These are phyloP conservation scores for Meteorus sp. DNA, from an alignment of 1,140 invertebrate genomes.

Conservation along the genomic window DNA sequence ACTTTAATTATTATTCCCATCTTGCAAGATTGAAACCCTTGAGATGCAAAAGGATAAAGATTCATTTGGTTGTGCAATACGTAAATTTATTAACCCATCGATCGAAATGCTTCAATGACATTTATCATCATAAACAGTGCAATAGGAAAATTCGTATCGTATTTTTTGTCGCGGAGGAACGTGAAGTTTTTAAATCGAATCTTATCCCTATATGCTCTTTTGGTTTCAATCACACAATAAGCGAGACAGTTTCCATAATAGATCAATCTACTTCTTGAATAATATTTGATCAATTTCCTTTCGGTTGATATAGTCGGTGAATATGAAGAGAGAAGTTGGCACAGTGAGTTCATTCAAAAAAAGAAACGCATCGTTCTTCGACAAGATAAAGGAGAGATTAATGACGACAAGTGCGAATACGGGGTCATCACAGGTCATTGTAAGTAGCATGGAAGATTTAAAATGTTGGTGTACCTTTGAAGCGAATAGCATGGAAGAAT, in stretches of 20 bases:
- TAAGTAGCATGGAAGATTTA: slow-evolving; percentile 48
- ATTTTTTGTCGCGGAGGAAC: no score
- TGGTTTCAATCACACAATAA: no score
- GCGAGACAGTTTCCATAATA: no score
- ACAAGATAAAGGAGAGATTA: slow-evolving; percentile 77
- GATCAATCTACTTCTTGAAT: no score
- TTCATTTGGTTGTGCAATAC: no score
- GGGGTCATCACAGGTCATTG: slow-evolving; percentile 55
- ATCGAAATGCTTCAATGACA: no score
- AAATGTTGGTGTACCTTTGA: slow-evolving; percentile 58
- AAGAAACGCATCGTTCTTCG: slow-evolving; percentile 79
- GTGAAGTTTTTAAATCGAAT: no score
- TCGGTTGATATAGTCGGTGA: background rate
- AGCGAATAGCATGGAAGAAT: slow-evolving; percentile 46
- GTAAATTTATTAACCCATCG: no score
- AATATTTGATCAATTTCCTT: slow-evolving; percentile 2
- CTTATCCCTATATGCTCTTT: no score
- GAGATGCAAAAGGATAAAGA: background rate
- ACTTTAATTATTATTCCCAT: slow-evolving; percentile 39
- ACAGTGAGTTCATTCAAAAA: slow-evolving; percentile 60
- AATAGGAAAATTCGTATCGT: no score
- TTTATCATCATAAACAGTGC: no score
- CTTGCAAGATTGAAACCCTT: background rate
- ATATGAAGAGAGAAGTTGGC: slow-evolving; percentile 38
- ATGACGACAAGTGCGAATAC: slow-evolving; percentile 54